Conservation (phyloP, 2,797 vertebrate genomes). For the Melanogrammus aeglefinus region DNA sequence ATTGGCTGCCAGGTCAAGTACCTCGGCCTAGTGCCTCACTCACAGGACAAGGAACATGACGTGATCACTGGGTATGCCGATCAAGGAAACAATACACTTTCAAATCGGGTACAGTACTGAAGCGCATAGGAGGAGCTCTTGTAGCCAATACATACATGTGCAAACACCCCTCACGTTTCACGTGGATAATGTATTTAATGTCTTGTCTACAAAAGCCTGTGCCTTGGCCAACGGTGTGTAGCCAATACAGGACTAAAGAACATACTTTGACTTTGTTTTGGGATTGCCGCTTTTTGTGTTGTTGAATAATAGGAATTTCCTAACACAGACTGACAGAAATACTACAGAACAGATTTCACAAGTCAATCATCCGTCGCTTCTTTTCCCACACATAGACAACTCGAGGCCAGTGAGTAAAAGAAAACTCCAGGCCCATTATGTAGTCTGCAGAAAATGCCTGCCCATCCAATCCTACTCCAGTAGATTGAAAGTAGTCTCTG, state of each 20-base stretch:
- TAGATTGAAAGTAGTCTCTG: background rate
- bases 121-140: conserved; percentile 33
- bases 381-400: conserved; percentile 28
- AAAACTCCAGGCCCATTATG: background rate
- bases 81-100: conserved; percentile 26
- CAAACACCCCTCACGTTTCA: conserved; percentile 38
- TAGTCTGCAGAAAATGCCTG: background rate
- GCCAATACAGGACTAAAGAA: conserved; percentile 34
- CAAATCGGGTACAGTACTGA: conserved; percentile 17
- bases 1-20: no score
- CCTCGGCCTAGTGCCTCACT: no score
- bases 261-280: conserved; percentile 15
- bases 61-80: conserved; percentile 20
- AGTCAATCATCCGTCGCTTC: conserved; percentile 24
- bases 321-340: conserved; percentile 52
- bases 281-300: conserved; percentile 23
- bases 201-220: conserved; percentile 26
- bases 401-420: conserved; percentile 3
- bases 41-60: background rate
- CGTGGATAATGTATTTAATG: conserved; percentile 17
- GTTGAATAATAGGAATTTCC: conserved; percentile 52
- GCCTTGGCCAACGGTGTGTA: conserved; percentile 42
- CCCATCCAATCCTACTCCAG: background rate
- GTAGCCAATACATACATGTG: conserved; percentile 41
- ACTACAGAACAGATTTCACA: conserved; percentile 47